Conservation (phyloP, 2,797 vertebrate species). For the Crax fasciolata region DNA sequence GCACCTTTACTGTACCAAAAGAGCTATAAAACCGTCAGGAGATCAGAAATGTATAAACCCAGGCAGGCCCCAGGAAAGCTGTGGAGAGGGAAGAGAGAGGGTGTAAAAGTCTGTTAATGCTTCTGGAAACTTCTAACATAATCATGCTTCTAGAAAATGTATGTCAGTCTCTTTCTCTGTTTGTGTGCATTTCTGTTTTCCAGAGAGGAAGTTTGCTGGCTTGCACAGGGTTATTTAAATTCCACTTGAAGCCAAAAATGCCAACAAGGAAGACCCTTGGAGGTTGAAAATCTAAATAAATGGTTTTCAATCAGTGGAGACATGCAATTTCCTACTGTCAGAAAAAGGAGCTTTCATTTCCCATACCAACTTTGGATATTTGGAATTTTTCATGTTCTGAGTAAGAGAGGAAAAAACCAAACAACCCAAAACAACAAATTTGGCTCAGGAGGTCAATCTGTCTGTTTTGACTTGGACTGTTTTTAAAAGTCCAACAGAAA, state of each 20-base stretch:
- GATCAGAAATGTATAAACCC: background rate
- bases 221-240: background rate
- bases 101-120: background rate
- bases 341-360: background rate
- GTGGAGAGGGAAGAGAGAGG: rapidly evolving
- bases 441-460: background rate
- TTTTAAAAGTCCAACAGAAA: background rate
- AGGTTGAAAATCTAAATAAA: background rate
- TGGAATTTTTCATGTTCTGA: background rate
- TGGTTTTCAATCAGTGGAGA: background rate
- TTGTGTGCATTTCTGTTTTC: background rate
- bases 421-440: background rate
- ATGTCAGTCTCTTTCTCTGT: background rate
- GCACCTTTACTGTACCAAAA: background rate
- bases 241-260: background rate
- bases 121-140: background rate
- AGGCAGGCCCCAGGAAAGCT: background rate
- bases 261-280: background rate
- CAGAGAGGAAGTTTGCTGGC: background rate
- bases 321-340: background rate
- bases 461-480: background rate
- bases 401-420: background rate
- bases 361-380: background rate
- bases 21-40: background rate
- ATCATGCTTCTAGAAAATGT: background rate